Conservation (phyloP, 2,888 invertebrate species). For the Hemaris fuciformis region DNA sequence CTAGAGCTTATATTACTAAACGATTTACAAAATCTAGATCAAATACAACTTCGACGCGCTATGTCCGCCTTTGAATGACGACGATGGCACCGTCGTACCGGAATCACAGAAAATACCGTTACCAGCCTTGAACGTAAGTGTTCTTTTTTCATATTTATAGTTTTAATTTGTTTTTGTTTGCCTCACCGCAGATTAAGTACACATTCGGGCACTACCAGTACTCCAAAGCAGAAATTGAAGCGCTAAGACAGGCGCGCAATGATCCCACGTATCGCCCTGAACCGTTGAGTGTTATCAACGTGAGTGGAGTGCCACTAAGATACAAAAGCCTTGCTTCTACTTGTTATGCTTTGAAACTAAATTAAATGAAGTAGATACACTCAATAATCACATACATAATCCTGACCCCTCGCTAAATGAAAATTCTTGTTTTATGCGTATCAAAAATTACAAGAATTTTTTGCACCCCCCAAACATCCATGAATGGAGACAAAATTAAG, state of each 20-base stretch:
- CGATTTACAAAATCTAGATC: constrained; percentile 78
- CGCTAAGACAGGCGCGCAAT: constrained; percentile 79
- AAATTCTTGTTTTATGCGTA: too few relatives aligned
- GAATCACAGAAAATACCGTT: constrained; percentile 85
- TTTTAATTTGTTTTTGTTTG: constrained; percentile 32
- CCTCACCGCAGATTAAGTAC: constrained; percentile 83
- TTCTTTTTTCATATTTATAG: background rate
- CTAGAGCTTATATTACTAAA: constrained; percentile 4
- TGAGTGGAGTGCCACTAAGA: constrained; percentile 69
- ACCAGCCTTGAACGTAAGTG: constrained; percentile 89
- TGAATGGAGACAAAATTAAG: too few relatives aligned
- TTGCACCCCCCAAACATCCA: too few relatives aligned
- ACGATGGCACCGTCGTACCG: constrained; percentile 78
- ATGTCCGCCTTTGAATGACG: constrained; percentile 84
- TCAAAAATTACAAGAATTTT: too few relatives aligned
- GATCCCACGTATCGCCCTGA: constrained; percentile 83
- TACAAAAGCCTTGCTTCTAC: constrained; percentile 29
- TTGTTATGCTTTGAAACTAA: background rate
- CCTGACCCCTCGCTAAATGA: too few relatives aligned
- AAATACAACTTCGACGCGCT: constrained; percentile 88
- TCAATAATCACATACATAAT: too few relatives aligned
- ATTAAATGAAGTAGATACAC: too few relatives aligned
- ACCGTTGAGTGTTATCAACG: constrained; percentile 86
- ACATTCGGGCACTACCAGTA: constrained; percentile 84
- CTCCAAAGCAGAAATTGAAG: constrained; percentile 80